Evolutionary conservation across 37 sponge, comb jelly and placozoan species (phyloP), one percentile per base, ranked within the genome.

Genomic region (Beroe forskalii): DNA sequence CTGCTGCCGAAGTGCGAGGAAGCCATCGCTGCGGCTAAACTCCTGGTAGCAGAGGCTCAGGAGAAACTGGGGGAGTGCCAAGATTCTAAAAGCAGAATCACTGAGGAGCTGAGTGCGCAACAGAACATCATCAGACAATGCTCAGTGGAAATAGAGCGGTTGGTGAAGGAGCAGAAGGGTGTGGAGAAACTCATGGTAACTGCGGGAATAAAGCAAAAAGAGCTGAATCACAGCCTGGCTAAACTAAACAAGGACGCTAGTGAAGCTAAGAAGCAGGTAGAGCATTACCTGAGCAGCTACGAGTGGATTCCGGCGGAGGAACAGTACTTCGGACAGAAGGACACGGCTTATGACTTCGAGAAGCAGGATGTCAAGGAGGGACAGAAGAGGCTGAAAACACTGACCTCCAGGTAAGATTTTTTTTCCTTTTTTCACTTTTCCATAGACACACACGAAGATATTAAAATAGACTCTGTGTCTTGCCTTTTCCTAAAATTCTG

Each of bases 341-440:
- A 96, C 92, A 95, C 99, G 0, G 96, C 95, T 38, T 98, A 94
- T 93, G 99, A 98, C 67, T 98, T 98, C 91, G 76, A 66, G 9
- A 90, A 92, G 6, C 91, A 90, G 76, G 76, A 95, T 64, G 93
- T 94, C 2, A 93, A 86, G 32, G 96, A 94, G 35, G 91, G 67
- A 20, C 24, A 38, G 23, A 91, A 64, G n/a, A 92, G 90, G 62
- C 62, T 95, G 32, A 62, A 89, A 38, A 94, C 92, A 39, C 91
- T 97, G 76, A 38, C 9, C 1, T 8, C 22, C 1, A 72, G 40
- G 0, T 35, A 97, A 94, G 95, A 96, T 32, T 94, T 93, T 44
- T 69, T 98, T n/a, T n/a, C n/a, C n/a, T n/a, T n/a, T n/a, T n/a
- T n/a, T n/a, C n/a, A n/a, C n/a, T n/a, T n/a, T n/a, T n/a, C n/a